phyloP scores from a whole-genome alignment of 1,140 invertebrate species.

The Metopolophium dirhodum region DNA sequence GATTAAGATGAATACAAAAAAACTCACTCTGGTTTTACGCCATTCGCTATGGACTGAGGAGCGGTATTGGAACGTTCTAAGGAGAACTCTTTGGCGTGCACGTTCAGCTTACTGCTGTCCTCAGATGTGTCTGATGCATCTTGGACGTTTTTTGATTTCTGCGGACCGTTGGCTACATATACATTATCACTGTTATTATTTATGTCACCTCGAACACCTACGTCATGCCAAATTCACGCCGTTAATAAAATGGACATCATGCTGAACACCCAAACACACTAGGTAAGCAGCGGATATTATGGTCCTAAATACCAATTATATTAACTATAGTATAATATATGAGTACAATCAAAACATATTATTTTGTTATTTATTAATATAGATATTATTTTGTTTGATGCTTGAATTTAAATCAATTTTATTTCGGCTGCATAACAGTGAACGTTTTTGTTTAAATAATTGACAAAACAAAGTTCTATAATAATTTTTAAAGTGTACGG shows the following conservation, averaged over 20 bases:
- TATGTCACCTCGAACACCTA: conserved; percentile 53
- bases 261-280: not conserved
- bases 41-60: conserved; percentile 31
- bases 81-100: conserved; percentile 85
- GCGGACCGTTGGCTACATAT: conserved; percentile 41
- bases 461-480: too few relatives aligned
- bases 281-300: not conserved
- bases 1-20: not conserved
- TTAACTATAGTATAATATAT: not conserved
- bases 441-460: not conserved
- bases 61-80: conserved; percentile 61
- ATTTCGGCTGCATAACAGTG: not conserved
- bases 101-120: conserved; percentile 71
- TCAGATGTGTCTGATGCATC: conserved; percentile 43
- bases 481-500: too few relatives aligned
- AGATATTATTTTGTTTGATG: not conserved
- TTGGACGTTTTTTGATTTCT: conserved; percentile 16
- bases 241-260: not conserved
- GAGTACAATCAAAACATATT: not conserved
- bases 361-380: not conserved
- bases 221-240: not conserved
- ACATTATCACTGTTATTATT: conserved; percentile 56
- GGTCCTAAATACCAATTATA: not conserved
- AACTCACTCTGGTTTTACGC: conserved; percentile 32
- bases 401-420: not conserved